Percentiles rank a stretch among this genome's conserved stretches.
Conservation (phyloP, 2,113 vertebrate genomes). For the Oreotrochilus melanogaster region DNA sequence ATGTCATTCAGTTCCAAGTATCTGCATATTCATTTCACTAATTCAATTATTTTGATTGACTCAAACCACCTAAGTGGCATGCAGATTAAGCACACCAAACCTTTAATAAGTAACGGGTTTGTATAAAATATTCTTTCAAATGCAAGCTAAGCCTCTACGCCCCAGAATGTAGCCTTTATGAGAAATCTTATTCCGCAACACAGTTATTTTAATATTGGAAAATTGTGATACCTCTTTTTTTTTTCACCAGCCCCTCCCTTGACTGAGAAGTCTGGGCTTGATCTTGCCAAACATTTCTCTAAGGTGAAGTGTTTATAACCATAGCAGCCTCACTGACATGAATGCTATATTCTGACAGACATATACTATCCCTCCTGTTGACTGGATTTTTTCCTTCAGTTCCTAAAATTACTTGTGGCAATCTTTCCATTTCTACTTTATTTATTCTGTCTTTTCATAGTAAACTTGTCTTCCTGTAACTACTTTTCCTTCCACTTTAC, state of each 20-base stretch:
- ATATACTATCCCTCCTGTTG: background rate
- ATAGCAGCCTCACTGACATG: background rate
- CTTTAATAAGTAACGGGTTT: slow-evolving; percentile 36
- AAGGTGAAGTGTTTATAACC: background rate
- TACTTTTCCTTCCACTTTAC: background rate
- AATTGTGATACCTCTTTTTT: background rate
- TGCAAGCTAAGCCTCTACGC: background rate
- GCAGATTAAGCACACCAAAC: background rate
- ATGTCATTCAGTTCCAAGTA: background rate
- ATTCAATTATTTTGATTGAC: background rate
- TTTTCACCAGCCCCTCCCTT: slow-evolving; percentile 24
- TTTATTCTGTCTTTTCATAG: slow-evolving; percentile 3
- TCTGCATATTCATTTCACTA: background rate
- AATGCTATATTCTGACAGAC: background rate
- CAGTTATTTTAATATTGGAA: slow-evolving; percentile 33
- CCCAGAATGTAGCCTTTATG: background rate
- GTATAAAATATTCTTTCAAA: background rate
- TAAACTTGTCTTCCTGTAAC: background rate
- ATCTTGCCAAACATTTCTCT: background rate
- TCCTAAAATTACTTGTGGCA: slow-evolving; percentile 2
- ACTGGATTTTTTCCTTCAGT: background rate
- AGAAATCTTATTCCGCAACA: background rate
- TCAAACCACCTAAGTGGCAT: background rate
- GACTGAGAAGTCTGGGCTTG: background rate
- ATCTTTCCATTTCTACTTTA: slow-evolving; percentile 20